Evolutionary conservation across 2,113 vertebrate genomes (phyloP), one percentile per base, ranked within the genome.

Genomic region (Tenebrosternarchus preto): DNA sequence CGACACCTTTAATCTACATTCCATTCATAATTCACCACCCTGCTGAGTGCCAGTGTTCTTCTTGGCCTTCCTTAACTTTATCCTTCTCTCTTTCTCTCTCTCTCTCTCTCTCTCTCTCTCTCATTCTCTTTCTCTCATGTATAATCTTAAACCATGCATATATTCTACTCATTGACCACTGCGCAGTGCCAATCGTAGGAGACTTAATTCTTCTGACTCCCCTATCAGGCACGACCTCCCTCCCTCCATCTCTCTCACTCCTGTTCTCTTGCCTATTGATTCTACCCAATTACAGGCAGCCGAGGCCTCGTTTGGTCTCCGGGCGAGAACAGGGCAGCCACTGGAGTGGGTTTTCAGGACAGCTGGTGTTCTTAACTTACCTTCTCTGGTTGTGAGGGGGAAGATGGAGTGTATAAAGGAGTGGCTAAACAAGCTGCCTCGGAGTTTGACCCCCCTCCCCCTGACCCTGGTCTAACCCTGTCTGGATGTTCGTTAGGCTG

Each of bases 401-500:
- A 67, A 50, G 19, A 80, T 43, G 36, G 66, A 64, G 22, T 22
- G 27, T 25, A 17, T 31, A 15, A 55, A 27, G 50, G 53, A n/a
- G 53, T 17, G 8, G n/a, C n/a, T n/a, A 59, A 7, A 80, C 6
- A 46, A 24, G 70, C 43, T 1, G 43, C 43, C 43, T 50, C 3
- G 2, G 1, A 9, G 43, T 50, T 9, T 9, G 11, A 9, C 43
- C 11, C 17, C 39, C n/a, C 31, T 76, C 67, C 33, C 19, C 73
- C 56, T 64, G 55, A 64, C 6, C 12, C 59, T 0, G 17, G 46
- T 19, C 24, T 0, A n/a, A 16, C 60, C 46, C 19, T 15, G 64
- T 59, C 39, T 73, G 33, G 61, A 9, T 83, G 68, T 36, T 36
- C 33, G 33, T 15, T 75, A 99, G 98, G 97, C 12, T 99, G 98